Base-by-base conservation (phyloP, 2,888 invertebrate species). In the Cotesia congregata region DNA sequence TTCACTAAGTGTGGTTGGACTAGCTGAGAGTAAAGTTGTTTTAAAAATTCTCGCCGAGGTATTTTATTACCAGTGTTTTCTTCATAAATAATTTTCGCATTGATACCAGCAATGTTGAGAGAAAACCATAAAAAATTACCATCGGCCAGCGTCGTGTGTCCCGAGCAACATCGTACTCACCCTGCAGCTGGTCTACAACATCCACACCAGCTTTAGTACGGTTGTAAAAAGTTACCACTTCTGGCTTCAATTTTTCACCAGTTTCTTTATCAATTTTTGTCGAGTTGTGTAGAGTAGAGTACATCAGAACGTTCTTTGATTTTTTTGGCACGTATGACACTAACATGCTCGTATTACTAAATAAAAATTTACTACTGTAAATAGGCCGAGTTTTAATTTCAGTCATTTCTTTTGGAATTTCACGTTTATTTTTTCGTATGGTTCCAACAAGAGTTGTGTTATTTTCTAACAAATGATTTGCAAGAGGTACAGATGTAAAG, bases 101-200 rank as follows among this genome's bases (percentile, higher is more conserved):
- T 85, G 81, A 83, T 82, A 78, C 81, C 83, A 62, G 82, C 83
- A 81, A 83, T 83, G 81, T 85, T 82, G n/a, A n/a, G 15, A 80
- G 65, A 9, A 79, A 40, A 17, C 68, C 60, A 65, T 50, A 79
- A 61, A 81, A 81, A 67, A 84, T 81, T 70, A 79, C 80, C 81
- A 83, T 79, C 73, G 83, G 84, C 84, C 85, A 86, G 78, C 85
- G 80, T 78, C 81, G 83, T 79, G 81, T 83, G 67, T 80, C 83
- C 72, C 84, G 81, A 76, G 82, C 80, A 38, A 78, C 76, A n/a
- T 67, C 41, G 67, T 77, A 79, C 20, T 40, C 62, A 7, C 41
- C 68, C 60, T 41, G 62, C 70, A 77, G 75, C 40, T 80, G 64
- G 59, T 80, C 81, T 6, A 78, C 78, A 50, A 76, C 78, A 74